Conservation (phyloP, 2,113 vertebrate genomes). For the Aviceda subcristata region DNA sequence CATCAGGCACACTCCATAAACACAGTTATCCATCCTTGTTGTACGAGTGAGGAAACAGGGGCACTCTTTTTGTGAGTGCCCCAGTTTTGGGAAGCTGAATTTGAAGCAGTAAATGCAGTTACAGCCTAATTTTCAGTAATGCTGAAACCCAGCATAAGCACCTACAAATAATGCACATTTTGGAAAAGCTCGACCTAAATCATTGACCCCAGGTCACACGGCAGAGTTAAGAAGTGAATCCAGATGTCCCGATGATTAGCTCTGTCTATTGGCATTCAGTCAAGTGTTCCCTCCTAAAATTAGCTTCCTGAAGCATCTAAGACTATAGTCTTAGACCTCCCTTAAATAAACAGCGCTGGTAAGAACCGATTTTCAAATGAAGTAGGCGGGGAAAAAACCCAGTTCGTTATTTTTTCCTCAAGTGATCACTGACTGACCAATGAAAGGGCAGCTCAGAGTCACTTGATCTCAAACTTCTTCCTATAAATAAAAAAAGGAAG, state of each 20-base stretch:
- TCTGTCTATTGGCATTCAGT: conserved; percentile 35
- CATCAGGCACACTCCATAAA: background rate
- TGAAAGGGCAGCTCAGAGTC: background rate
- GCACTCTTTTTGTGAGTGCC: background rate
- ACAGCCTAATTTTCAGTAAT: background rate
- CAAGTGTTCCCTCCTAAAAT: conserved; percentile 48
- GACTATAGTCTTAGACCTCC: conserved; percentile 3
- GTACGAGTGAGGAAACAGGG: background rate
- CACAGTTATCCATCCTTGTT: background rate
- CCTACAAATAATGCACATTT: background rate
- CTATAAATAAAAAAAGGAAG: background rate
- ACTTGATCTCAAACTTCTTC: background rate
- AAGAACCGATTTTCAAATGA: background rate
- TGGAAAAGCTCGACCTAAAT: conserved; percentile 17
- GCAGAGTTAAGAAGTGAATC: conserved; percentile 53
- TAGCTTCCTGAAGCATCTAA: conserved; percentile 53
- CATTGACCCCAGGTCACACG: conserved; percentile 9
- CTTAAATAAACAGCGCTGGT: background rate
- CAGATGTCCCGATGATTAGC: conserved; percentile 51
- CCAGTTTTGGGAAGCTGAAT: background rate
- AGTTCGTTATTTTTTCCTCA: background rate
- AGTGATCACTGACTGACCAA: background rate
- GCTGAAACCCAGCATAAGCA: background rate
- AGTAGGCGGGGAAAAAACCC: rapidly evolving
- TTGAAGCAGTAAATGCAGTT: background rate